These are phyloP conservation scores for Microcebus jonahi DNA, from an alignment of 2,113 vertebrate species.

Conservation along the genomic window DNA sequence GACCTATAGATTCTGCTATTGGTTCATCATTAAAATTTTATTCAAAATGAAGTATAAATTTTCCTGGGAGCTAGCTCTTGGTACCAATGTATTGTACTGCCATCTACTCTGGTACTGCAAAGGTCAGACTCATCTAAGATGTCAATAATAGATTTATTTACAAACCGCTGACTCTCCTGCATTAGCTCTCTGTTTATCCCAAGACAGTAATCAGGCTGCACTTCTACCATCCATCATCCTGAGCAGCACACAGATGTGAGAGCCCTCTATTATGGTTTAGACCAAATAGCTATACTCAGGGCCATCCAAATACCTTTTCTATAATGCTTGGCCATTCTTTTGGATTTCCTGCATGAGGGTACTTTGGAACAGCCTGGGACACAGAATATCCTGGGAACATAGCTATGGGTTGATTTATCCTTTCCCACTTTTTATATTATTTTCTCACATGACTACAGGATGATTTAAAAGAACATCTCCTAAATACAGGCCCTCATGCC, in stretches of 20 bases:
- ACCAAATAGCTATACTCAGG: background rate
- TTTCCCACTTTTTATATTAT: background rate
- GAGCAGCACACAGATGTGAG: background rate
- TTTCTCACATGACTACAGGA: background rate
- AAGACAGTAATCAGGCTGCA: slow-evolving; percentile 60
- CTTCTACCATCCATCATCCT: slow-evolving; percentile 55
- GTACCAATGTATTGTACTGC: background rate
- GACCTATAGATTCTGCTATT: background rate
- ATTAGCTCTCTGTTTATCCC: slow-evolving; percentile 62
- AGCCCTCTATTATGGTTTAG: background rate
- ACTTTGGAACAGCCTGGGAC: background rate
- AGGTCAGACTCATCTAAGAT: slow-evolving; percentile 65
- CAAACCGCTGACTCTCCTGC: slow-evolving; percentile 52
- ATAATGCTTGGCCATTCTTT: background rate
- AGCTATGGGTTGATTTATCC: background rate
- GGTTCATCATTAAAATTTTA: slow-evolving; percentile 51
- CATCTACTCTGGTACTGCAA: slow-evolving; percentile 36
- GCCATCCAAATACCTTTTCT: background rate
- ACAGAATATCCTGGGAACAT: background rate
- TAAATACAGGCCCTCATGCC: background rate
- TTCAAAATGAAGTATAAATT: background rate
- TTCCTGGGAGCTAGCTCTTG: background rate
- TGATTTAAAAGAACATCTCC: background rate
- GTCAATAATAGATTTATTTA: slow-evolving; percentile 70
- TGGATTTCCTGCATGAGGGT: slow-evolving; percentile 17